phyloP scores from a whole-genome alignment of 2,797 vertebrate genomes.

The Pelobates cultripes region DNA sequence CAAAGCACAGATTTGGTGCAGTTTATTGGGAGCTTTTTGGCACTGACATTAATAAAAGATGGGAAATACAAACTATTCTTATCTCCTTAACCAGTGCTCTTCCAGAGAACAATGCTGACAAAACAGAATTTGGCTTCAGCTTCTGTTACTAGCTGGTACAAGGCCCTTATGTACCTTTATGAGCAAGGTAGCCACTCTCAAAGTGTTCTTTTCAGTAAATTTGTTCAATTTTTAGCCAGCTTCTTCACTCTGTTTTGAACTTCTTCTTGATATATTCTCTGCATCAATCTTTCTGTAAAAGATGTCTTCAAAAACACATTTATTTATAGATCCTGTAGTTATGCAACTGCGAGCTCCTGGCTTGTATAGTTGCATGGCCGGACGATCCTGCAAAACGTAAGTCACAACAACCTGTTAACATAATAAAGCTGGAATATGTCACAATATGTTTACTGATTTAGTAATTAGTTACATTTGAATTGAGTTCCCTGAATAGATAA shows the following conservation, averaged over 20 bases:
- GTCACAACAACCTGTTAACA: conserved; percentile 40
- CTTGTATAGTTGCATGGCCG: conserved; percentile 93
- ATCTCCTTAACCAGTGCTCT: not conserved
- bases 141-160: conserved; percentile 18
- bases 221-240: conserved; percentile 58
- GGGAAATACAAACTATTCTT: not conserved
- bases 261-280: conserved; percentile 69
- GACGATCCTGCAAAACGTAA: conserved; percentile 80
- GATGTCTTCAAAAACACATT: conserved; percentile 78
- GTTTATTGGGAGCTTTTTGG: conserved; percentile 48
- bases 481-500: too few relatives aligned
- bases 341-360: conserved; percentile 86
- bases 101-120: conserved; percentile 39
- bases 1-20: not conserved
- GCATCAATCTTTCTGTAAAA: conserved; percentile 77
- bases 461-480: too few relatives aligned
- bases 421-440: not conserved
- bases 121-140: conserved; percentile 32
- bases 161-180: conserved; percentile 5
- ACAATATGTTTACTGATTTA: too few relatives aligned
- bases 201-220: conserved; percentile 5
- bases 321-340: conserved; percentile 77
- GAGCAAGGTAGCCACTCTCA: conserved; percentile 3
- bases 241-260: conserved; percentile 81
- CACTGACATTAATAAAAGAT: conserved; percentile 28